Evolutionary conservation across 2,113 vertebrate genomes (phyloP), one percentile per base, ranked within the genome.

Genomic region (Pogona vitticeps): DNA sequence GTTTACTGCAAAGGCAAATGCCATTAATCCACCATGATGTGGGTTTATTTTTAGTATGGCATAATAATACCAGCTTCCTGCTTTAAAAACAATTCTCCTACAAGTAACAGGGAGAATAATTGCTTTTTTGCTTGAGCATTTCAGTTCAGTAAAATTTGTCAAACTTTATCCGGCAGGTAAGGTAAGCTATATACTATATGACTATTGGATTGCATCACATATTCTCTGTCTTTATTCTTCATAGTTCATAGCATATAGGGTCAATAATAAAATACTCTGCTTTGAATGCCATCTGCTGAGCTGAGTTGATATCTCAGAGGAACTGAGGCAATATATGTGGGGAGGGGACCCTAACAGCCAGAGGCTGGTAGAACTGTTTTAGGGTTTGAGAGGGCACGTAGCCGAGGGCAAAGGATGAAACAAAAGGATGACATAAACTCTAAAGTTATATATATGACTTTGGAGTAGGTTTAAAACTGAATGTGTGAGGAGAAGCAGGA

Each of bases 21-120:
- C 2, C 42, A 76, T 46, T 85, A 58, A 87, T 70, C n/a, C 28
- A 18, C 8, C n/a, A 80, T 10, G 80, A 4, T 46, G 70, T 20
- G 9, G 14, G 33, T 3, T 1, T 28, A 81, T 40, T n/a, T 77
- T 93, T 80, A 75, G 28, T 38, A 61, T 65, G 38, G 6, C 56
- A 36, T 46, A 76, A 46, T n/a, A 76, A 52, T 84, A 70, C 71
- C 0, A 0, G 42, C 10, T 52, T 76, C 1, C 1, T 82, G 63
- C 52, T 1, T 76, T n/a, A 82, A 89, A 86, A 82, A 75, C 6
- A 90, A 86, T 40, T 17, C 8, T 20, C 10, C 14, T 73, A 26
- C 58, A 36, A 63, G 21, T 65, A 75, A 18, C 26, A 21, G 2
- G 17, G 12, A 76, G 42, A 82, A 40, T 65, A 13, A 40, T 36